Base-by-base conservation (phyloP, 2,888 invertebrate genomes). In the Cotesia congregata region DNA sequence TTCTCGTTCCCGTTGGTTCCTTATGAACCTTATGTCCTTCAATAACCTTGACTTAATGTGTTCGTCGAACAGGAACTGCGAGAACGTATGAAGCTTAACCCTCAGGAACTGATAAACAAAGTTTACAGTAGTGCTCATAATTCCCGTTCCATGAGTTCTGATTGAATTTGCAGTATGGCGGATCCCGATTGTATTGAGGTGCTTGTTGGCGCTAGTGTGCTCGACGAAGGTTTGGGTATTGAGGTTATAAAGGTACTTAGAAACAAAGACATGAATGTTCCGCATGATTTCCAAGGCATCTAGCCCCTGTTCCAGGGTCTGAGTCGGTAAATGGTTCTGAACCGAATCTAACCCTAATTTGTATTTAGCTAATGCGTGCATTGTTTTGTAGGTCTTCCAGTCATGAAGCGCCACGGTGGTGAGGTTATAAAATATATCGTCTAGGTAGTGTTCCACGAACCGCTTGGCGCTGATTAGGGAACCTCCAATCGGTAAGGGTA, bases 231-330 rank as follows among this genome's bases (percentile, higher is more conserved):
- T 94, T 91, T 99, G 98, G 85, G 97, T 97, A 88, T 98, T 98
- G 82, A 99, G 92, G 90, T 99, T 98, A 90, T 99, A 99, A 20
- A 95, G 91, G 90, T 97, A 99, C 85, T 95, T 95, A 0, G 96
- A 94, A 9, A 98, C 98, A 90, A 99, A 99, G 70, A 96, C 93
- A 85, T 97, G 95, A 79, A 99, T 97, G 87, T 98, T 98, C 64
- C 98, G 92, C 96, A 98, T 98, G 77, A 99, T 98, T 91, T 98
- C 97, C 77, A 99, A 90, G 0, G 99, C 96, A 91, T 99, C 99
- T 75, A 98, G 91, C 9, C 99, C 98, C 92, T 99, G 98, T 88
- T 99, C 98, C 75, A 99, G 91, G 0, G 98, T 98, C 89, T 99
- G 98, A 83, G 97, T 97, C 0, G 99, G 99, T 70, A 99, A 91